Percentiles rank a stretch among this genome's conserved stretches.
Evolutionary conservation across 2,113 vertebrate genomes (phyloP).

Genomic region (Ptychochromis oligacanthus): DNA sequence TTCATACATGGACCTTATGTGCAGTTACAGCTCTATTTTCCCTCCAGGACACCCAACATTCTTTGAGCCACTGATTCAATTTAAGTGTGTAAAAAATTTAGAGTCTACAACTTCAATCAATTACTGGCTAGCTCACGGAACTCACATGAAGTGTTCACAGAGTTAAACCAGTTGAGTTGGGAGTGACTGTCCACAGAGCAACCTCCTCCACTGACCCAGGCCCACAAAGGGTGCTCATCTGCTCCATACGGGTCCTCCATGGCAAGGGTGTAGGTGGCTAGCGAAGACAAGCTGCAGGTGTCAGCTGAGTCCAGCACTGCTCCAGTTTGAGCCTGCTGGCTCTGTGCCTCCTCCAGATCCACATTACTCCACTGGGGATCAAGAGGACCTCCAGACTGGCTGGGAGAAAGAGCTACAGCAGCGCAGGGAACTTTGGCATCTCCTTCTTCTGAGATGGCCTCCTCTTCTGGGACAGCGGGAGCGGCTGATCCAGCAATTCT

Average conservation of each 20-base stretch:
- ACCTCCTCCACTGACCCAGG: constrained; percentile 92
- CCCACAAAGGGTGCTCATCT: constrained; percentile 89
- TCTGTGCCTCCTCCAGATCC: constrained; percentile 88
- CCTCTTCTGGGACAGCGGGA: constrained; percentile 68
- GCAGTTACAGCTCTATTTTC: too few species aligned
- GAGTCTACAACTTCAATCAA: not conserved
- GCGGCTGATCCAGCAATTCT: not conserved
- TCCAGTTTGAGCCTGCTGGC: constrained; percentile 56
- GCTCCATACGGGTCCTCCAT: constrained; percentile 83
- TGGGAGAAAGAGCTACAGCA: constrained; percentile 18
- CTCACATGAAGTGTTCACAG: constrained; percentile 81
- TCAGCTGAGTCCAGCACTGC: constrained; percentile 71
- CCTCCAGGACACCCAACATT: too few species aligned
- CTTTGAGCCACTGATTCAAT: too few species aligned
- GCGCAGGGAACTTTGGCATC: constrained; percentile 19
- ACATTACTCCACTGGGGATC: constrained; percentile 92
- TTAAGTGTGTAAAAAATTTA: too few species aligned
- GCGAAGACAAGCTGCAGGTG: constrained; percentile 83
- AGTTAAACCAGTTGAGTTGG: constrained; percentile 87
- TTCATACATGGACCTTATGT: not conserved
- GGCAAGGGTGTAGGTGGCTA: constrained; percentile 81
- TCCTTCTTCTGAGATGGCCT: not conserved
- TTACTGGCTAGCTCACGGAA: not conserved
- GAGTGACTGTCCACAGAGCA: constrained; percentile 87
- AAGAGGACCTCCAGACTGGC: constrained; percentile 45